A percentile compares a stretch with the other conserved stretches of the same genome.
These are phyloP conservation scores for Mobula birostris DNA, from an alignment of 2,113 vertebrate species.

Conservation along the genomic window DNA sequence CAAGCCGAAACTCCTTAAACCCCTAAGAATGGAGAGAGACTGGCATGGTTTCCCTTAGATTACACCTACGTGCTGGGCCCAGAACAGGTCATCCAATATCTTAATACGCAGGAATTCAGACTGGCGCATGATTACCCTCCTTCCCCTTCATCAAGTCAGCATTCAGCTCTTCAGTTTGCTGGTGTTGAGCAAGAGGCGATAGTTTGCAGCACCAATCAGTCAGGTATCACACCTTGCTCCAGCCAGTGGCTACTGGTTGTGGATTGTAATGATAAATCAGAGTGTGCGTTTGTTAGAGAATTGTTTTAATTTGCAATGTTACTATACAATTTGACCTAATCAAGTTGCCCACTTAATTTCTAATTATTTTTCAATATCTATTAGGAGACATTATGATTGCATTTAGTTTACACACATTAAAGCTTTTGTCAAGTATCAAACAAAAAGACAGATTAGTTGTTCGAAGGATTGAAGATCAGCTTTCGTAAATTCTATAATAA, in stretches of 20 bases:
- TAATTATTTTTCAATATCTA: slow-evolving; percentile 22
- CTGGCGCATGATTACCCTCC: too few species aligned
- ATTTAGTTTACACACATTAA: not conserved
- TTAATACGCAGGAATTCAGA: too few species aligned
- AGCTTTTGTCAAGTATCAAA: not conserved
- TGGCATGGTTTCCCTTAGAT: too few species aligned
- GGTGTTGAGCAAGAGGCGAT: too few species aligned
- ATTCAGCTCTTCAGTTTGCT: too few species aligned
- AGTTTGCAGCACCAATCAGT: too few species aligned
- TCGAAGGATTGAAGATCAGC: not conserved
- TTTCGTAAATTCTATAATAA: not conserved
- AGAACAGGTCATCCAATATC: too few species aligned
- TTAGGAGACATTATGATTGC: not conserved
- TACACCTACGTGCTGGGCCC: too few species aligned
- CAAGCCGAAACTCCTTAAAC: too few species aligned
- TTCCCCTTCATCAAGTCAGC: too few species aligned
- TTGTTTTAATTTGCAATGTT: not conserved
- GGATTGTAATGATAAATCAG: not conserved
- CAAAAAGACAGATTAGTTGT: not conserved
- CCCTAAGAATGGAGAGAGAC: too few species aligned
- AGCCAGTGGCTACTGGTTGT: not conserved
- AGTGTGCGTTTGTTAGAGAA: not conserved
- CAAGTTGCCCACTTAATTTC: slow-evolving; percentile 20
- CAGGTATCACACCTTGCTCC: too few species aligned
- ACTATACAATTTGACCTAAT: slow-evolving; percentile 25